Conservation (phyloP, 2,888 invertebrate genomes). For the Oscheius sp. region DNA sequence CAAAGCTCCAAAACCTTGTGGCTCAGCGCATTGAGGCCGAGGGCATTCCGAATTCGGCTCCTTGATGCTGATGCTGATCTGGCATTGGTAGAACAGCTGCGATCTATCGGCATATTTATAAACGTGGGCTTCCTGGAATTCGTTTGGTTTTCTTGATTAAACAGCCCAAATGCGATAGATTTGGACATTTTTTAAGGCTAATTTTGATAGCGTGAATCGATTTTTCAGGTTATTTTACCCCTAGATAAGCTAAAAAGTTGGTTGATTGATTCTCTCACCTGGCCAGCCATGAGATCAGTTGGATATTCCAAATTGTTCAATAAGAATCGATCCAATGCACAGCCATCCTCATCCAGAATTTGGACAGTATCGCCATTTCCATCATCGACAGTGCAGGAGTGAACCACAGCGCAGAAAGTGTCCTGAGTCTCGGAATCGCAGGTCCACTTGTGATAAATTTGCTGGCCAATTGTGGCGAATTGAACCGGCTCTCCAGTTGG, state of each 20-base stretch:
- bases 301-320: slow-evolving; percentile 70
- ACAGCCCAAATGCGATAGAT: too few relatives aligned
- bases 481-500: slow-evolving; percentile 68
- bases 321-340: slow-evolving; percentile 69
- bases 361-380: slow-evolving; percentile 68
- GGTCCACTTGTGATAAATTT: slow-evolving; percentile 70
- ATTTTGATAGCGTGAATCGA: too few relatives aligned
- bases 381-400: slow-evolving; percentile 69
- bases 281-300: slow-evolving; percentile 69
- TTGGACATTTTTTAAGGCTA: too few relatives aligned
- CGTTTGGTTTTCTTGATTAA: background rate
- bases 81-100: slow-evolving; percentile 70
- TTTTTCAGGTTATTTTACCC: too few relatives aligned
- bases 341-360: slow-evolving; percentile 69
- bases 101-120: slow-evolving; percentile 70
- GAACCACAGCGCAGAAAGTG: slow-evolving; percentile 70
- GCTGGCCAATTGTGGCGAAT: slow-evolving; percentile 69
- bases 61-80: slow-evolving; percentile 69
- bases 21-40: slow-evolving; percentile 66
- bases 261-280: too few relatives aligned
- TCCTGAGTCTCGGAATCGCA: slow-evolving; percentile 69
- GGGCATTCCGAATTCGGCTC: slow-evolving; percentile 68
- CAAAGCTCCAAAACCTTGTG: slow-evolving; percentile 64
- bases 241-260: too few relatives aligned
- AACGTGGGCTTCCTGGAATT: slow-evolving; percentile 65